Evolutionary conservation across 1,140 invertebrate genomes (phyloP).

Genomic region (Euura lappo): DNA sequence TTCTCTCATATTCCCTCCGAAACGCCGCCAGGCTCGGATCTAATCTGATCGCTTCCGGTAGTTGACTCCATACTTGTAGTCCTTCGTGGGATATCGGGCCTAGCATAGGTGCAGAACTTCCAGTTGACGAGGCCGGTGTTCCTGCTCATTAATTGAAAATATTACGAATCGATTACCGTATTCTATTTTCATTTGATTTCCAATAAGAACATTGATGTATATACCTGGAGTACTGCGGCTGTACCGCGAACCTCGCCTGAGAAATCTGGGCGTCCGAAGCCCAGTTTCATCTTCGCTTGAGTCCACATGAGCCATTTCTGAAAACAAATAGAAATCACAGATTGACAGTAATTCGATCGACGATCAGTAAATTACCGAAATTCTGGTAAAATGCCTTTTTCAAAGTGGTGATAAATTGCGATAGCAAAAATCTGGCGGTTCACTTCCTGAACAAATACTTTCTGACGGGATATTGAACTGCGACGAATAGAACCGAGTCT

Average conservation of each 20-base stretch:
- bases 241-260: constrained; percentile 26
- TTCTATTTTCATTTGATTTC: too few relatives aligned
- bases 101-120: constrained; percentile 35
- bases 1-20: constrained; percentile 66
- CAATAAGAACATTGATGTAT: too few relatives aligned
- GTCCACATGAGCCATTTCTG: not conserved
- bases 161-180: too few relatives aligned
- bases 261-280: constrained; percentile 25
- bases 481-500: too few relatives aligned
- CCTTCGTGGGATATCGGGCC: constrained; percentile 63
- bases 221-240: constrained; percentile 21
- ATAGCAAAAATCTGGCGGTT: too few relatives aligned
- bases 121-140: constrained; percentile 34
- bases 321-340: not conserved
- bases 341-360: too few relatives aligned
- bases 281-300: constrained; percentile 40
- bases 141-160: constrained; percentile 7
- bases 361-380: too few relatives aligned
- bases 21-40: constrained; percentile 69
- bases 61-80: constrained; percentile 66
- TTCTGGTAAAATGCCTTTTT: too few relatives aligned
- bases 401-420: too few relatives aligned
- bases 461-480: too few relatives aligned
- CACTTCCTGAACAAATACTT: too few relatives aligned
- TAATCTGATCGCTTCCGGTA: constrained; percentile 68